These are phyloP conservation scores for Leptonema lineaticorne DNA, from an alignment of 1,140 invertebrate species.

Conservation along the genomic window DNA sequence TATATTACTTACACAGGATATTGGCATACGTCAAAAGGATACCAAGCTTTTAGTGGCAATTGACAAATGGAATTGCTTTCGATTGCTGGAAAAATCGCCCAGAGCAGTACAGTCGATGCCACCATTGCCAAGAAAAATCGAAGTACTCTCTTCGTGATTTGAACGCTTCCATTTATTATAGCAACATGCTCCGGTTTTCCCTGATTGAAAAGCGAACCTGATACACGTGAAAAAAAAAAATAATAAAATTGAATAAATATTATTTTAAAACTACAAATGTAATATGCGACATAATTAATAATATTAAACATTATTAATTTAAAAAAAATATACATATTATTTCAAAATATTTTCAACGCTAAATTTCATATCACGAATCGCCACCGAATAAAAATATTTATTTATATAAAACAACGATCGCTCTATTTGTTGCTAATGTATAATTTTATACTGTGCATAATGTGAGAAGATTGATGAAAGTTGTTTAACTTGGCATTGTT, in stretches of 20 bases:
- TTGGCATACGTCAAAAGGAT: constrained; percentile 40
- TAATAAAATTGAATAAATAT: not conserved
- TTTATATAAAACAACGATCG: too few species aligned
- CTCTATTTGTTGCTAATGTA: too few species aligned
- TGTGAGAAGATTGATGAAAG: constrained; percentile 8
- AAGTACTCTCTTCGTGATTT: constrained; percentile 13
- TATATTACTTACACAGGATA: constrained; percentile 28
- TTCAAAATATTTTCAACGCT: too few species aligned
- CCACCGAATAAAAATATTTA: too few species aligned
- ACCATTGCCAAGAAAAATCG: constrained; percentile 29
- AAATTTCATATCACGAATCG: too few species aligned
- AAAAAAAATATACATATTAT: too few species aligned
- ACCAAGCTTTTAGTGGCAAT: constrained; percentile 43
- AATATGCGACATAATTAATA: too few species aligned
- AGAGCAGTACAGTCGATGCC: constrained; percentile 28
- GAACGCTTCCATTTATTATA: constrained; percentile 19
- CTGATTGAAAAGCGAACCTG: constrained; percentile 36
- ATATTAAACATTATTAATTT: too few species aligned
- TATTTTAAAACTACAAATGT: too few species aligned
- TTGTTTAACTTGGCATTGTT: too few species aligned
- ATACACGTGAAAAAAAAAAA: not conserved
- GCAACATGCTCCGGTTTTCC: constrained; percentile 19
- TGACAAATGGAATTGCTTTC: constrained; percentile 22
- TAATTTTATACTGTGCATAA: too few species aligned
- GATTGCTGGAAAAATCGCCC: constrained; percentile 41